Conservation (phyloP, 2,888 invertebrate genomes). For the Apotomis turbidana region DNA sequence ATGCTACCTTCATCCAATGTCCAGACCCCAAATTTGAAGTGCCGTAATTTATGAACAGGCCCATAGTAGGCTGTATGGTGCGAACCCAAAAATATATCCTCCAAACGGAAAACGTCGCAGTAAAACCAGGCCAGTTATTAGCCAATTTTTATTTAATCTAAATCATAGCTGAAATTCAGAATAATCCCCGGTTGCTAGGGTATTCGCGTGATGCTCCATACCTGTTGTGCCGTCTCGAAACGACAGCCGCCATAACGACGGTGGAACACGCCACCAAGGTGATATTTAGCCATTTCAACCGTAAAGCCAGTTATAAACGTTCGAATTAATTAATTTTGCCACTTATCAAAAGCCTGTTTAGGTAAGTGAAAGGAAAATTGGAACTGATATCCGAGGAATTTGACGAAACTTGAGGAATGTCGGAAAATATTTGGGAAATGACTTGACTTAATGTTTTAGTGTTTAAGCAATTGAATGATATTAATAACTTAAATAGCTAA, state of each 20-base stretch:
- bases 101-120: too few relatives aligned
- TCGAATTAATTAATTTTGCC: conserved; percentile 27
- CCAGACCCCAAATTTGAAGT: too few relatives aligned
- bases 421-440: too few relatives aligned
- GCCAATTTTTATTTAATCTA: not conserved
- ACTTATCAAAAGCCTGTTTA: conserved; percentile 3
- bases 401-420: too few relatives aligned
- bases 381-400: not conserved
- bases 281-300: conserved; percentile 33
- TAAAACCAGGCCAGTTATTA: too few relatives aligned
- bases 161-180: conserved; percentile 4
- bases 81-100: too few relatives aligned
- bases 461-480: too few relatives aligned
- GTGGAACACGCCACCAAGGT: conserved; percentile 25
- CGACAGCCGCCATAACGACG: conserved; percentile 23
- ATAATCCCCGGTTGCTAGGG: conserved; percentile 14
- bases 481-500: too few relatives aligned
- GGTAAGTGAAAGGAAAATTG: not conserved
- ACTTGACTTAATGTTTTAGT: too few relatives aligned
- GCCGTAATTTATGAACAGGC: too few relatives aligned
- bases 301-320: conserved; percentile 23
- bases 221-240: conserved; percentile 38
- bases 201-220: conserved; percentile 24
- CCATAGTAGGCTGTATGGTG: too few relatives aligned
- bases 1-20: too few relatives aligned